A percentile compares a stretch with the other conserved stretches of the same genome.
These are phyloP conservation scores for Amazona guildingii DNA, from an alignment of 2,113 vertebrate genomes.

Conservation along the genomic window DNA sequence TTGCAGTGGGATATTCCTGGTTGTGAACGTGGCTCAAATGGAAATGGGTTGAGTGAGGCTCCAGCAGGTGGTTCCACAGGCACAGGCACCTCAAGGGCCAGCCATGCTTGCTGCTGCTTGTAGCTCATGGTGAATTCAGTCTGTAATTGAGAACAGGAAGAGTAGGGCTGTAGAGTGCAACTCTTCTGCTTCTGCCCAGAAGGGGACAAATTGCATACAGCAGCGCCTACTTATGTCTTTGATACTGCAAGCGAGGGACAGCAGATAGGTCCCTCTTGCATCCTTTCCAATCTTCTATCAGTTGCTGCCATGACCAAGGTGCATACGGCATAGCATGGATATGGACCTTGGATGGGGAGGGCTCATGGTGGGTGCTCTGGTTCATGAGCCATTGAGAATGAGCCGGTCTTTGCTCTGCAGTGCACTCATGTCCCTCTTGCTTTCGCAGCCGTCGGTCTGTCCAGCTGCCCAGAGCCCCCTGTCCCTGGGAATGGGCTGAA, in stretches of 20 bases:
- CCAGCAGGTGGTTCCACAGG: not conserved
- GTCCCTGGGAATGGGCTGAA: slow-evolving; percentile 92
- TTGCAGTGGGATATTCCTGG: not conserved
- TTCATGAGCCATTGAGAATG: accelerated
- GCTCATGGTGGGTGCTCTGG: accelerated
- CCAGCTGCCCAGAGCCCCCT: slow-evolving; percentile 90
- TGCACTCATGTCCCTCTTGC: not conserved
- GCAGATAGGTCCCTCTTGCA: not conserved
- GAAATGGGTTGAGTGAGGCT: not conserved
- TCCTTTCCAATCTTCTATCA: not conserved
- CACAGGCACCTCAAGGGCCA: not conserved
- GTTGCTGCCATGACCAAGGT: not conserved
- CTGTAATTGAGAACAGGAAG: not conserved
- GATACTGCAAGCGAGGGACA: not conserved
- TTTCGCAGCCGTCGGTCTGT: slow-evolving; percentile 88
- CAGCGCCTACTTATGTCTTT: not conserved
- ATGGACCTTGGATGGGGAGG: not conserved
- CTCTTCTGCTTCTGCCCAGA: not conserved
- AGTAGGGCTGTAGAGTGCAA: not conserved
- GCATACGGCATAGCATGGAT: accelerated
- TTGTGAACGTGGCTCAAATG: not conserved
- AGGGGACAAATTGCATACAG: not conserved
- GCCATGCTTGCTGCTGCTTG: accelerated
- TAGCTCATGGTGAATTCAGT: not conserved
- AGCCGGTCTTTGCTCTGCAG: not conserved